Conservation (phyloP, 2,113 vertebrate species). For the Cebidichthys violaceus region DNA sequence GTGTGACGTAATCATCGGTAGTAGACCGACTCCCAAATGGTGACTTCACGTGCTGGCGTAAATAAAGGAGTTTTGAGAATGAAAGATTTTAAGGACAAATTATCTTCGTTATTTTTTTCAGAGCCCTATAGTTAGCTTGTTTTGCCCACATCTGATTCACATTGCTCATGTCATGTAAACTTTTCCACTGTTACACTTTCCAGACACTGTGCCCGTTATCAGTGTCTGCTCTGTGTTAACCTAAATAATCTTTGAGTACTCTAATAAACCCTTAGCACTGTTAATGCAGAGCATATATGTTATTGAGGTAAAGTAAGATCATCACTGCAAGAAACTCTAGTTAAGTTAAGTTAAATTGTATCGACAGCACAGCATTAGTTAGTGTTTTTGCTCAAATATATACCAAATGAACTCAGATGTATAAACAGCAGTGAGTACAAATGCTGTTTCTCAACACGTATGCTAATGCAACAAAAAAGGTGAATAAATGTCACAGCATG, state of each 20-base stretch:
- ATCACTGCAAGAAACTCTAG: background rate
- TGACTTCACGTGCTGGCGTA: background rate
- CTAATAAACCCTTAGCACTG: background rate
- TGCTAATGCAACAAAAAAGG: background rate
- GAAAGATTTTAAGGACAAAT: background rate
- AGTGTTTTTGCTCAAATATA: background rate
- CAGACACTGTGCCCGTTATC: background rate
- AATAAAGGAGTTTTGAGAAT: background rate
- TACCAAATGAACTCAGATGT: background rate
- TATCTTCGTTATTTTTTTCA: too few relatives aligned
- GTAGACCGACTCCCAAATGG: background rate
- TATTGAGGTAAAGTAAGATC: background rate
- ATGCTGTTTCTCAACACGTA: background rate
- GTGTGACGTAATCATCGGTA: accelerated
- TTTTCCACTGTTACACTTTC: conserved; percentile 28
- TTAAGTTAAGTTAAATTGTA: background rate
- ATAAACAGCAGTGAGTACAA: background rate
- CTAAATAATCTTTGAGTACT: background rate
- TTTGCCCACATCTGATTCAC: conserved; percentile 9
- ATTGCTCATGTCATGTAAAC: background rate
- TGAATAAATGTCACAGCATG: background rate
- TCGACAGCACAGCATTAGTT: background rate
- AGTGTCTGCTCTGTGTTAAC: background rate
- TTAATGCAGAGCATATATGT: background rate
- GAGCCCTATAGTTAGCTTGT: background rate